phyloP scores from a whole-genome alignment of 2,113 vertebrate species.

The Mungos mungo region DNA sequence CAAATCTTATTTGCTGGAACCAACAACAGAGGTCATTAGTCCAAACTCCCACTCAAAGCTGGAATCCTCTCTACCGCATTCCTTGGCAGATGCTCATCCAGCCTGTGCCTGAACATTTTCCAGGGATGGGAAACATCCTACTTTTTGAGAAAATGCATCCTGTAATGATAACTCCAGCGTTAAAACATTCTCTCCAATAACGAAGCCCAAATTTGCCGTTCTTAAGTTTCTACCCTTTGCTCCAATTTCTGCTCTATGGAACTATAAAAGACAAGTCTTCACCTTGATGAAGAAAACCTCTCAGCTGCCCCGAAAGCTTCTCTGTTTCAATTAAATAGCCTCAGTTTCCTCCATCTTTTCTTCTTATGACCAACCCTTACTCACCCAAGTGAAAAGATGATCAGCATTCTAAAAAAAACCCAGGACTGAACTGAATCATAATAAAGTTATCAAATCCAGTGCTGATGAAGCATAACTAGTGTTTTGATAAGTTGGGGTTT shows the following conservation, averaged over 20 bases:
- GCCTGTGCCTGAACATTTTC: slow-evolving; percentile 47
- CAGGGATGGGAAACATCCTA: neutral
- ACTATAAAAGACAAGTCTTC: neutral
- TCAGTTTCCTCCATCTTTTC: neutral
- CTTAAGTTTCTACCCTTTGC: neutral
- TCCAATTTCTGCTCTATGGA: neutral
- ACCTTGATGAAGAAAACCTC: neutral
- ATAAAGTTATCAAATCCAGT: neutral
- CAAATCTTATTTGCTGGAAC: slow-evolving; percentile 38
- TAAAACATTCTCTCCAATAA: neutral
- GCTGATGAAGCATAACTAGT: neutral
- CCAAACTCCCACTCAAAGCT: slow-evolving; percentile 29
- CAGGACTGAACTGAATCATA: neutral
- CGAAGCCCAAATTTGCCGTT: neutral
- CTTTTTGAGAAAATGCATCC: neutral
- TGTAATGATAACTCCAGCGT: neutral
- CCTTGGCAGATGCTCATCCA: slow-evolving; percentile 35
- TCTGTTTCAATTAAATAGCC: neutral
- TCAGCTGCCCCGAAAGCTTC: neutral
- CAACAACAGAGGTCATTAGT: slow-evolving; percentile 19
- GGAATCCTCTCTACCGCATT: neutral
- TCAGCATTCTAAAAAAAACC: neutral
- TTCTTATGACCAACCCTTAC: neutral
- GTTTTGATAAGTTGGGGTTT: neutral
- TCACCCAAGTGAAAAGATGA: neutral